Conservation (phyloP, 2,113 vertebrate genomes). For the Cyphomyrus discorhynchus region DNA sequence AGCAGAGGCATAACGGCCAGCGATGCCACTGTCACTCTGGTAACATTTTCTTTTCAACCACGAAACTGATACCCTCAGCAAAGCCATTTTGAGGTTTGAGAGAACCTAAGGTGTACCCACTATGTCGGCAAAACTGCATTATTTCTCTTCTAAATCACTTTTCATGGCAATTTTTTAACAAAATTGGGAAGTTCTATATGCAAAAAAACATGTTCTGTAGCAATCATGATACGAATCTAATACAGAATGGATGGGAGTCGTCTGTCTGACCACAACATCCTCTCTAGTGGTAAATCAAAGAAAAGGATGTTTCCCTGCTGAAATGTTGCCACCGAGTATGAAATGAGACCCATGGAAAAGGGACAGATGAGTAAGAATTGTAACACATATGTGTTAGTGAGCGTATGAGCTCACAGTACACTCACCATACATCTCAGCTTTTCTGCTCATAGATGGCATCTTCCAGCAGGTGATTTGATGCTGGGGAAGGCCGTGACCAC, state of each 20-base stretch:
- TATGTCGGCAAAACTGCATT: not conserved
- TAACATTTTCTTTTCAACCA: not conserved
- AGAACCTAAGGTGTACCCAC: not conserved
- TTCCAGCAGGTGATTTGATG: constrained; percentile 57
- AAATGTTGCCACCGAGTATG: not conserved
- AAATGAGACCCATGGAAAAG: not conserved
- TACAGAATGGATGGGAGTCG: not conserved
- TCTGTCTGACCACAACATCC: not conserved
- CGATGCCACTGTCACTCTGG: not conserved
- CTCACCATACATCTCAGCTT: constrained; percentile 52
- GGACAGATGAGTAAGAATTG: not conserved
- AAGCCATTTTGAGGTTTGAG: not conserved
- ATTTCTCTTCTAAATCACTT: not conserved
- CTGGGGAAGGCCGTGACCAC: constrained; percentile 57
- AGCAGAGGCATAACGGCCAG: not conserved
- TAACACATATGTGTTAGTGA: not conserved
- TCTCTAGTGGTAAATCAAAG: not conserved
- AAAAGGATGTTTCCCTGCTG: not conserved
- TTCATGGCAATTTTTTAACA: not conserved
- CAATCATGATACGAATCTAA: not conserved
- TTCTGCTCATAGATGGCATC: constrained; percentile 45
- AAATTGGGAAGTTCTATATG: not conserved
- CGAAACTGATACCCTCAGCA: not conserved
- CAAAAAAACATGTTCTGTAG: not conserved
- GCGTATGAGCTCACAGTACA: constrained; percentile 6